Conservation (phyloP, 2,113 vertebrate genomes). For the Rattus norvegicus region GRCr8 NC_086031.1:14964501-14965000, state of each 20-base stretch:
- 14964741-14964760: too few relatives aligned
- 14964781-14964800: not conserved
- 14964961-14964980: not conserved
- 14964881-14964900: not conserved
- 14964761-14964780: too few relatives aligned
- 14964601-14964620: not conserved
- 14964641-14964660: too few relatives aligned
- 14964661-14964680: not conserved
- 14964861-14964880: not conserved
- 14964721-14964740: too few relatives aligned
- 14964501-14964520: not conserved
- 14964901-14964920: not conserved
- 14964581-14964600: not conserved
- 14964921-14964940: fast-evolving
- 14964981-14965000: not conserved
- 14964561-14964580: not conserved
- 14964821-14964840: too few relatives aligned
- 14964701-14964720: not conserved
- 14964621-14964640: not conserved
- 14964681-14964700: not conserved
- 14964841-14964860: not conserved
- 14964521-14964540: not conserved
- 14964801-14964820: not conserved
- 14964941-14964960: not conserved
- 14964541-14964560: not conserved